A percentile compares a stretch with the other conserved stretches of the same genome.
phyloP scores from a whole-genome alignment of 2,113 vertebrate genomes.

The Mormyrus iriodes region DNA sequence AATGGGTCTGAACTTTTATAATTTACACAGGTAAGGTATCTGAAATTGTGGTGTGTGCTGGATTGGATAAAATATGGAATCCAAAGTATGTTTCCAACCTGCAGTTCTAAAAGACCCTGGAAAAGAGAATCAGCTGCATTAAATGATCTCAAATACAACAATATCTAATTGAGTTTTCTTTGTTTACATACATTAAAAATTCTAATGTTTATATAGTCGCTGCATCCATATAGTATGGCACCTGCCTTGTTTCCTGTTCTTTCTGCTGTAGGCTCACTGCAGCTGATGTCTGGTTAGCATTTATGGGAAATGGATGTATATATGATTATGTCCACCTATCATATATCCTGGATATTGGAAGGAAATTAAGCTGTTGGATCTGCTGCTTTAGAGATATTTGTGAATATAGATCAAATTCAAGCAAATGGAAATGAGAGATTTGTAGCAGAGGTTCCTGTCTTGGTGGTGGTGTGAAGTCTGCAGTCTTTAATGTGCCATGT shows the following conservation, averaged over 20 bases:
- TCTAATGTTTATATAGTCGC: neutral
- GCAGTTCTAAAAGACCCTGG: neutral
- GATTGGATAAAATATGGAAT: neutral
- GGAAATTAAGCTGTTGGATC: neutral
- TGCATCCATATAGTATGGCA: neutral
- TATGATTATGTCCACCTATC: neutral
- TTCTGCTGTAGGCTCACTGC: neutral
- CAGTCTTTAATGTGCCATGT: neutral
- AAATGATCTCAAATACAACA: neutral
- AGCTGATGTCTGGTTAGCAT: neutral
- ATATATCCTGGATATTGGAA: neutral
- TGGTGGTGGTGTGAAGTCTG: neutral
- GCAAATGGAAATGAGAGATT: neutral
- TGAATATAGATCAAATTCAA: neutral
- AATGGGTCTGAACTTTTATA: neutral
- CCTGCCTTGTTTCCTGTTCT: neutral
- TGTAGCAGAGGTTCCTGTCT: neutral
- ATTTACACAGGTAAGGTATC: neutral
- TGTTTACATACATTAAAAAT: neutral
- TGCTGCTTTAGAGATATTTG: neutral
- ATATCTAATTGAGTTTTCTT: neutral
- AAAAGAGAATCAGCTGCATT: neutral
- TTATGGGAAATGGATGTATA: neutral
- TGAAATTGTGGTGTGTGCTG: neutral
- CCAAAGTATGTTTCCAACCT: neutral